Evolutionary conservation across 2,888 invertebrate species (phyloP), one percentile per base, ranked within the genome.

Genomic region (Limnephilus rhombicus): DNA sequence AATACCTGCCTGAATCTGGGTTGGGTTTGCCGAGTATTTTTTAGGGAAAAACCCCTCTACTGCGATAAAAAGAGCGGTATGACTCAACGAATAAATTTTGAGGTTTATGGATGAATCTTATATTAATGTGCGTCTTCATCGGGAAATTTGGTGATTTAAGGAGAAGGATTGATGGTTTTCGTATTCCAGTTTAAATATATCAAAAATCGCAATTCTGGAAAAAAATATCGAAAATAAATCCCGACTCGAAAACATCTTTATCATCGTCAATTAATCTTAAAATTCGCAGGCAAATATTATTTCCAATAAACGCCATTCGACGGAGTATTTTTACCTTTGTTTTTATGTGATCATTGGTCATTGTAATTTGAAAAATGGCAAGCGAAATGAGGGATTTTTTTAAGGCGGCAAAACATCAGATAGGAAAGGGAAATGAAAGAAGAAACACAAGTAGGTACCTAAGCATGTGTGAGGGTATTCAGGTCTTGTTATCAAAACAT

Each of bases 1-100:
- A 68, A 68, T 68, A 68, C 53, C 18, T 68, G 53, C 53, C 24
- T 24, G 53, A 68, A 68, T 68, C 53, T 68, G 53, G 53, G 53
- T 68, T 18, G 53, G 53, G 53, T 24, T 68, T 68, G 53, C 24
- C 3, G 18, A 68, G 53, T 7, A 24, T 24, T 68, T 68, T 68
- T 83, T 34, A 83, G 37, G 83, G 34, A 34, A 83, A 83, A 83
- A 83, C 4, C 83, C 83, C 37, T 83, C 37, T 83, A 3, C 83
- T 34, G 31, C 34, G 24, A 31, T 34, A 15, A 83, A 83, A 83
- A 83, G 18, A 37, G 83, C 37, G 18, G 83, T 37, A 83, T 83
- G 83, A 83, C 83, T 34, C 83, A 37, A 83, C 83, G 24, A 83
- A 83, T 31, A 83, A 83, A 34, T 83, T 83, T 31, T 83, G 83